Base-by-base conservation (phyloP, 2,888 invertebrate genomes). In the Yponomeuta malinellus region DNA sequence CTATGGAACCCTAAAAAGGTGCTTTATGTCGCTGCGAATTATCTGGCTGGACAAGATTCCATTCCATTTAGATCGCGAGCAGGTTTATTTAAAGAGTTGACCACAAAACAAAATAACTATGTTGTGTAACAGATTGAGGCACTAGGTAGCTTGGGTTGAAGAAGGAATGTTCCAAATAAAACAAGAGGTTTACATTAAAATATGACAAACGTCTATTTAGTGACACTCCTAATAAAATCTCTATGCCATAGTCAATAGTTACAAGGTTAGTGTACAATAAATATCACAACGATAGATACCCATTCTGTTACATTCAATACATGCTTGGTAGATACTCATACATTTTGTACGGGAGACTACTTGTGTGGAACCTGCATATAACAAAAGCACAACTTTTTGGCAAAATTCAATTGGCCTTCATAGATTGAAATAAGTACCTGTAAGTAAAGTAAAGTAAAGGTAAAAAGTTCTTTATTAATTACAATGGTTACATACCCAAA, bases 121-220 rank as follows among this genome's bases (percentile, higher is more conserved):
- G 33, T 23, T 33, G 33, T 33, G 5, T 5, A 4, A 2, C 5
- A 4, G 33, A 33, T 4, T 4, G 33, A 33, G 33, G 3, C 33
- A 33, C 3, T 33, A 33, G 5, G 33, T 33, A 33, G 33, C 33
- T 33, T 33, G 33, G 33, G 2, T 33, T 33, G 33, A 43, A 43
- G 43, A 43, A 8, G 8, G 1, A 8, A 43, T 43, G 6, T 8
- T 8, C 8, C 6, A 43, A 83, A 82, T 80, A 77, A 85, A 83
- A 82, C 78, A 10, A 77, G 75, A 2, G 1, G 4, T 9, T 31
- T 84, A 84, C 83, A 82, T 85, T 83, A 85, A 85, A 85, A 84
- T 85, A 85, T 84, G 83, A 81, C 81, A 85, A 85, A 84, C 80
- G 68, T 71, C 68, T 81, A 85, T 87, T 84, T 85, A 83, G 86